Base-by-base conservation (phyloP, 2,888 invertebrate genomes). In the Noctua comes region DNA sequence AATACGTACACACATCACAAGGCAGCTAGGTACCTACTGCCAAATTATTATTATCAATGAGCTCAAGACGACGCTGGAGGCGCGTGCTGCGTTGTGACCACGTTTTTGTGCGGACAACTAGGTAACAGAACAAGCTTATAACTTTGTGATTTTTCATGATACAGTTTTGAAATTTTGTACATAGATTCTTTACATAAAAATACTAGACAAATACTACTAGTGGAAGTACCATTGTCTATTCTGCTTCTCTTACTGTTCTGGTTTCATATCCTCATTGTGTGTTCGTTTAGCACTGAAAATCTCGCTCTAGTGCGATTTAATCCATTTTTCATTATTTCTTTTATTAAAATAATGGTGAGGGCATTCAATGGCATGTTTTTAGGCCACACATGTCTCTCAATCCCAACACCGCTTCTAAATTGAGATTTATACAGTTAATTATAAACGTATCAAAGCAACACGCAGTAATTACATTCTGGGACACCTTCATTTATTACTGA, bases 401-500 rank as follows among this genome's bases (percentile, higher is more conserved):
- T 57, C 51, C 57, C 5, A 65, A 70, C 0, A 27, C 64, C 24
- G 65, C 77, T 27, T 59, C 59, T 48, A 71, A 79, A 84, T 71
- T 62, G 59, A 77, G 62, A 77, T 77, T 74, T 74, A 69, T 40
- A 73, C 64, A 77, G 57, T 69, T 73, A 68, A 71, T 86, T 83
- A 83, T 51, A 77, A 79, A 76, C 72, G 68, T 77, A 75, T 68
- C 68, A 72, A 70, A 71, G 62, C 57, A 84, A 76, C 66, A 51
- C 65, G 40, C 27, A 73, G 75, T 69, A 85, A 79, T 85, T 85
- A 73, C 73, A 65, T 73, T 65, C 69, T 57, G 71, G 66, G 62
- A 73, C 62, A 75, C 75, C 43, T 82, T 71, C 43, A 71, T 82
- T 88, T 77, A 74, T 79, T 72, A 76, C 57, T 24, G 46, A 78